Percentiles rank a stretch among this genome's conserved stretches.
phyloP scores from a whole-genome alignment of 2,888 invertebrate genomes.

The Callyntrura guangdongensis region DNA sequence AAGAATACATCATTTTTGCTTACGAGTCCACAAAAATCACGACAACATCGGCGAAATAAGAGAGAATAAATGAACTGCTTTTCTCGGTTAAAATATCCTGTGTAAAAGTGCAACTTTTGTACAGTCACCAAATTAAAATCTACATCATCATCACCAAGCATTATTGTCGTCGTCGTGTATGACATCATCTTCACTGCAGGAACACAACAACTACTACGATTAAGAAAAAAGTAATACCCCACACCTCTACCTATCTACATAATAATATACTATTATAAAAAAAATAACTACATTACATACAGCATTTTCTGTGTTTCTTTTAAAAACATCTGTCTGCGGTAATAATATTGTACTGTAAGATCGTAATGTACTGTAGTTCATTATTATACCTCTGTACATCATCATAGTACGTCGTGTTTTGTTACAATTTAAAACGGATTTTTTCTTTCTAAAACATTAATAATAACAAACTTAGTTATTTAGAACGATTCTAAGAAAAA shows the following conservation, averaged over 20 bases:
- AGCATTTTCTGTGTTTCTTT: constrained; percentile 24
- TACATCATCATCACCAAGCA: background rate
- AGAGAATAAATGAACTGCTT: constrained; percentile 26
- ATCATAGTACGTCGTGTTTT: constrained; percentile 62
- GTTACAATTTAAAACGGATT: constrained; percentile 64
- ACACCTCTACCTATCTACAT: too few relatives aligned
- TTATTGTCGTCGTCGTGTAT: background rate
- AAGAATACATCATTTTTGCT: constrained; percentile 33
- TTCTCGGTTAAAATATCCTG: constrained; percentile 8
- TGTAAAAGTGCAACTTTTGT: constrained; percentile 29
- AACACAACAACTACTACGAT: background rate
- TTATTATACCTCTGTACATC: constrained; percentile 47
- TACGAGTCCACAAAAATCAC: constrained; percentile 10
- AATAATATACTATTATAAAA: constrained; percentile 31
- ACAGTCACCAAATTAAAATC: constrained; percentile 9
- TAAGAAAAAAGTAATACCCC: constrained; percentile 4
- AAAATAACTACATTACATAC: constrained; percentile 11
- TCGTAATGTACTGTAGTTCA: constrained; percentile 55
- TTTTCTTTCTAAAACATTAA: constrained; percentile 50
- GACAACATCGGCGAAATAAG: background rate
- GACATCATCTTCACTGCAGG: constrained; percentile 39
- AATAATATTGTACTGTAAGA: constrained; percentile 47
- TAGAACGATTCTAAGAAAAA: background rate
- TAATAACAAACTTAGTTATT: constrained; percentile 45
- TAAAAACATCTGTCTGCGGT: constrained; percentile 44